Percentiles rank a stretch among this genome's conserved stretches.
phyloP scores from a whole-genome alignment of 2,797 vertebrate species.

The Pelobates cultripes region DNA sequence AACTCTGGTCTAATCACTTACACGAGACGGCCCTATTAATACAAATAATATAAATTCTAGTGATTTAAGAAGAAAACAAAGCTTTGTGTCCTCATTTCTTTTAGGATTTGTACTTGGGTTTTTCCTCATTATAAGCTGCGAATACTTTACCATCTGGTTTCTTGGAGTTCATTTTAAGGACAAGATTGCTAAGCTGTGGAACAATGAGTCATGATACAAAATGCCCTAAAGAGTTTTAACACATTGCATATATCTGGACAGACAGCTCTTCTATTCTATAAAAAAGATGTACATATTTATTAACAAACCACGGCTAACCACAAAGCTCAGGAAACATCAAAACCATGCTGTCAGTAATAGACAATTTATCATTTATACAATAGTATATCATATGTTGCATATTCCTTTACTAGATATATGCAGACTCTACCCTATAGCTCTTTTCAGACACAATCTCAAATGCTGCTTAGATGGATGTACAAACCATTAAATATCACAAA shows the following conservation, averaged over 20 bases:
- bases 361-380: not conserved
- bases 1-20: not conserved
- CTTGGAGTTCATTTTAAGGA: slow-evolving; percentile 40
- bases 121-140: slow-evolving; percentile 30
- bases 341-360: not conserved
- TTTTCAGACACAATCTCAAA: too few relatives aligned
- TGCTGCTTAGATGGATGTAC: too few relatives aligned
- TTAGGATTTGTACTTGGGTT: slow-evolving; percentile 44
- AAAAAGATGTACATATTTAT: not conserved
- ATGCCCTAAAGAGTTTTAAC: not conserved
- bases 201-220: slow-evolving; percentile 13
- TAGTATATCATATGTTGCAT: not conserved
- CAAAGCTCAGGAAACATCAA: too few relatives aligned
- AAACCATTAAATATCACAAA: too few relatives aligned
- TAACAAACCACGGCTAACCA: not conserved
- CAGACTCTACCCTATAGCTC: too few relatives aligned
- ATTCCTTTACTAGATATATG: too few relatives aligned
- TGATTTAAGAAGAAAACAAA: slow-evolving; percentile 20
- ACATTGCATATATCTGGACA: not conserved
- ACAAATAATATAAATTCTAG: slow-evolving; percentile 25
- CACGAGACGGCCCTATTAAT: not conserved
- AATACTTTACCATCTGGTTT: slow-evolving; percentile 44
- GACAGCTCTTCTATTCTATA: not conserved
- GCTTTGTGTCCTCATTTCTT: slow-evolving; percentile 43
- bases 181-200: slow-evolving; percentile 29